Evolutionary conservation across 1,140 invertebrate species (phyloP).

Genomic region (Hesperophylax magnus): DNA sequence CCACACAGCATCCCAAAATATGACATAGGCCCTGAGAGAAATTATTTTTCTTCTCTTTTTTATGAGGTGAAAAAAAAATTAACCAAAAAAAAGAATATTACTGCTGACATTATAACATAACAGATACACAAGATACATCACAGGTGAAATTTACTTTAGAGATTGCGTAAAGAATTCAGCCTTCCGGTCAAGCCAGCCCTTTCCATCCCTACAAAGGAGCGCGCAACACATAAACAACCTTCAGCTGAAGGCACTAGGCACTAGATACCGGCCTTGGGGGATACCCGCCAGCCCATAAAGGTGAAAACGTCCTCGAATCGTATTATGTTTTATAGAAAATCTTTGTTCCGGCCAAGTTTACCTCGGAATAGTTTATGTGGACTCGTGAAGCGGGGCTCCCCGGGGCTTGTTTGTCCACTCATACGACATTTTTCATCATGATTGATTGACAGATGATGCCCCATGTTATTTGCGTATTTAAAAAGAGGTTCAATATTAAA

Average conservation of each 20-base stretch:
- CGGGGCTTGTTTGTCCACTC: slow-evolving; percentile 14
- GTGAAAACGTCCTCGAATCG: slow-evolving; percentile 21
- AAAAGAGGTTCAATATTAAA: slow-evolving; percentile 2
- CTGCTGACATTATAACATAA: no score
- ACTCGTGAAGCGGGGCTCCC: background rate
- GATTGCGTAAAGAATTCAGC: no score
- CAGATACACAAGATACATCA: no score
- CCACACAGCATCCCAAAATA: no score
- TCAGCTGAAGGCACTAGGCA: no score
- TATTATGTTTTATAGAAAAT: slow-evolving; percentile 23
- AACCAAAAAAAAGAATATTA: no score
- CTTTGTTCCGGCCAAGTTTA: slow-evolving; percentile 16
- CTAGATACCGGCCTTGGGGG: slow-evolving; percentile 1
- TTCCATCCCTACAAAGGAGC: no score
- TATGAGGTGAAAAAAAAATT: no score
- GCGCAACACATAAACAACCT: slow-evolving; percentile 36
- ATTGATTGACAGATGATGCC: slow-evolving; percentile 14
- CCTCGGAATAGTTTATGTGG: slow-evolving; percentile 2
- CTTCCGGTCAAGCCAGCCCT: no score
- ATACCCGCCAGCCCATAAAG: slow-evolving; percentile 30
- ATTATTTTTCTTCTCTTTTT: no score
- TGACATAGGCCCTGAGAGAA: no score
- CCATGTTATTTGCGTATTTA: background rate
- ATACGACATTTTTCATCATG: background rate
- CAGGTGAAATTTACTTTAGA: no score